Base-by-base conservation (phyloP, 1,140 invertebrate genomes). In the Hestina assimilis region DNA sequence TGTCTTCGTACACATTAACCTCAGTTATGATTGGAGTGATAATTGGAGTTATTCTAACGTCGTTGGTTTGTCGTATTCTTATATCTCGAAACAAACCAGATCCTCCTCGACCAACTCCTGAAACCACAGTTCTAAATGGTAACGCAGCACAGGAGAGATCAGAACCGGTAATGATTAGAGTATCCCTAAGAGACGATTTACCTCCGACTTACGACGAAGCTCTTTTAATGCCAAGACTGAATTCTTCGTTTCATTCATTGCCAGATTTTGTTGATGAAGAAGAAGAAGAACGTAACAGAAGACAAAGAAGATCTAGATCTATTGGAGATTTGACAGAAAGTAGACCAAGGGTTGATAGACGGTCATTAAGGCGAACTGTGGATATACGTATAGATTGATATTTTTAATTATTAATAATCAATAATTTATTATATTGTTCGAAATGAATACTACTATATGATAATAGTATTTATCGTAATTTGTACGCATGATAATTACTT, bases 191-290 rank as follows among this genome's bases (percentile, higher is more conserved):
- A 43, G 90, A 91, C 63, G 93, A 94, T 73, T 74, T 92, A 6
- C 91, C 93, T 33, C 94, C 94, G 0, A 93, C 88, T 15, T 94
- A 95, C 62, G 92, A 92, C 48, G 93, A 94, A 72, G 94, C 93
- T 0, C 75, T 95, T 15, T 80, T 92, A 9, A 92, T 95, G 91
- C 92, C 93, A 12, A 90, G 91, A 47, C 66, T 92, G 41, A 90
- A 91, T 55, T 73, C 90, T 0, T 92, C 91, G 0, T 91, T 90
- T 64, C 89, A 91, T 59, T 93, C 91, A 8, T 75, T 93, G 63
- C 72, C 90, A 24, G 91, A 91, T 47, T 89, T 74, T 69, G 83
- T 86, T 1, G 82, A 86, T 19, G 74, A 82, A 38, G 69, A 74
- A 17, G 69, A 74, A 17, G 71, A 72, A 14, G 64, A 17, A 28